These are phyloP conservation scores for Ganaspis brasiliensis DNA, from an alignment of 2,888 invertebrate genomes.

Conservation along the genomic window DNA sequence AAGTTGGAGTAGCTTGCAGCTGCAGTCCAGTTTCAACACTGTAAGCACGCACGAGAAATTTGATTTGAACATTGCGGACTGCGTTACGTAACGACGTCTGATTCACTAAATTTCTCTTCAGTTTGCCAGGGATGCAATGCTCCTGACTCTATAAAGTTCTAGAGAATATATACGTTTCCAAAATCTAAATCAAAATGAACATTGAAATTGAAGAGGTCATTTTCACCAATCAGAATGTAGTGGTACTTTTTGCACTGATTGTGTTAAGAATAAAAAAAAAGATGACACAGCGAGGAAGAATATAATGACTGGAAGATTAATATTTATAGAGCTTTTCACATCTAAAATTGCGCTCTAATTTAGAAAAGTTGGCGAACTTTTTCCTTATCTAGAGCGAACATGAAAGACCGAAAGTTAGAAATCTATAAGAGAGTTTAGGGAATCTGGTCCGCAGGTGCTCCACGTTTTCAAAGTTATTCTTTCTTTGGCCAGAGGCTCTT, in stretches of 20 bases:
- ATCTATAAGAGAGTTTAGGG: constrained; percentile 23
- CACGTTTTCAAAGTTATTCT: constrained; percentile 36
- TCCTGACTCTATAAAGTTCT: not conserved
- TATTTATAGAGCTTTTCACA: constrained; percentile 5
- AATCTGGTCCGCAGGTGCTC: constrained; percentile 40
- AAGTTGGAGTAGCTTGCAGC: constrained; percentile 53
- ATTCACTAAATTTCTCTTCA: constrained; percentile 43
- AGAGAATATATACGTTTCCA: not conserved
- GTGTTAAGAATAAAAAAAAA: no score
- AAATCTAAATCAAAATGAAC: not conserved
- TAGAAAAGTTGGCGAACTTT: constrained; percentile 18
- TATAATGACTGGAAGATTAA: not conserved
- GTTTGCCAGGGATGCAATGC: constrained; percentile 21
- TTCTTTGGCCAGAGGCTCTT: constrained; percentile 36
- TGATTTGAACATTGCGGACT: constrained; percentile 61
- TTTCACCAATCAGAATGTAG: no score
- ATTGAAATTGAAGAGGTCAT: no score
- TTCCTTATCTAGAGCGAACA: constrained; percentile 7
- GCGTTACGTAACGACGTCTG: constrained; percentile 59
- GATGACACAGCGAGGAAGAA: not conserved
- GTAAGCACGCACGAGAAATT: constrained; percentile 62
- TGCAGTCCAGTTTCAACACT: constrained; percentile 56
- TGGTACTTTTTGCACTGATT: no score
- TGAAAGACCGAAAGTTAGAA: constrained; percentile 31
- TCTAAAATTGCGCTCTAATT: constrained; percentile 5